Base-by-base conservation (phyloP, 92 coral and sea anemone species). In the Diadumene lineata region DNA sequence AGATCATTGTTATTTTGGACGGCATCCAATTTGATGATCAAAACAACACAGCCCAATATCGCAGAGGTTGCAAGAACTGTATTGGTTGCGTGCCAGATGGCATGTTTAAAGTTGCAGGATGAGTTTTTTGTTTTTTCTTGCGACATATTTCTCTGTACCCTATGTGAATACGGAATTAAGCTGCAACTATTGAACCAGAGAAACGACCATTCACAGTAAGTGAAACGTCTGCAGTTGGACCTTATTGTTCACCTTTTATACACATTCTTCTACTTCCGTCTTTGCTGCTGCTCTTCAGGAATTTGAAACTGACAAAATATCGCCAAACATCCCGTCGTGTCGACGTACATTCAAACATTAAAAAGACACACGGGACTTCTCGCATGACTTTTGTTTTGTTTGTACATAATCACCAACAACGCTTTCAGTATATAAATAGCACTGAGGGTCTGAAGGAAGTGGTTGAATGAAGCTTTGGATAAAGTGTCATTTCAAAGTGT, bases 1-100 rank as follows among this genome's bases (percentile, higher is more conserved):
- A 33, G 16, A 16, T 18, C 71, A n/a, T 66, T 66, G 27, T 66
- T 66, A 28, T 66, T 30, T 43, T 66, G 71, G 23, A 66, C 71
- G 27, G 23, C 22, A 32, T 66, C 71, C 43, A 66, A 7, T 38
- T 31, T 34, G 71, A 66, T 33, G 3, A 66, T 4, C 70, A 66
- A 66, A 43, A 29, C 71, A 50, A 66, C 19, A 38, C 71, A 33
- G 71, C 71, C 32, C 27, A 66, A 21, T 53, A 66, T 19, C 38
- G 71, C 7, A 34, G 22, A 15, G 48, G 53, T 43, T 27, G 29
- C 32, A 7, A 66, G 56, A 33, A 66, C 31, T 38, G 48, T 38
- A 38, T 38, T 38, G 6, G 48, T 38, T 38, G 48, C 13, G 6
- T 4, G 48, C 48, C 48, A 38, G 6, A 13, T 13, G 13, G 48